Evolutionary conservation across 2,888 invertebrate species (phyloP), one percentile per base, ranked within the genome.

Genomic region (Apamea sordens): DNA sequence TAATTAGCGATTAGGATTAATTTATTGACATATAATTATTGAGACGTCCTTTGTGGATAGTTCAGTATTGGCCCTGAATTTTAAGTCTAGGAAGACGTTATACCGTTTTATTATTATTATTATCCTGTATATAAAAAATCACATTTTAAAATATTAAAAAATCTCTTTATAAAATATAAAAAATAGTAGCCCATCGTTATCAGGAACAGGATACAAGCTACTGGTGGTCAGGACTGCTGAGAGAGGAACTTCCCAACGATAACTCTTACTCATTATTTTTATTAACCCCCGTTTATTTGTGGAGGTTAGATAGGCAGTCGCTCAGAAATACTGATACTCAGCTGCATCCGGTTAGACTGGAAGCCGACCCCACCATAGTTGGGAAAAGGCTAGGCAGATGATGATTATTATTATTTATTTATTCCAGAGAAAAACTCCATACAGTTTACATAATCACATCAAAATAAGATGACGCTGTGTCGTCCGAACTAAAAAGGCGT

Each of bases 1-100:
- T 82, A 68, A 83, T 83, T 61, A 83, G 18, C 28, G 47, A 73
- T 76, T 76, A 73, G 53, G 11, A n/a, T 69, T 68, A 82, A 83
- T 61, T 73, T 28, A 80, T 82, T 71, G 76, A 75, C 53, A 59
- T 67, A 65, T 82, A 65, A 82, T 70, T 73, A 81, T 65, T 74
- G 64, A 61, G 44, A 56, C 32, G 53, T 69, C 44, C 32, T 24
- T 53, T 79, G 32, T 36, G n/a, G n/a, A 28, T 7, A 28, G 18
- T 56, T 11, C 13, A 15, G 3, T 36, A 13, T 15, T 50, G 6
- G 21, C 15, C 28, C 8, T 21, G 50, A 78, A 65, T 53, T 36
- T 65, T 44, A 59, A 28, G 11, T 36, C 11, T 36, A 18, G 3
- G 18, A 11, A 28, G 28, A n/a, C 4, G 24, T 13, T 24, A 32